Evolutionary conservation across 1,140 invertebrate species (phyloP).

Genomic region (Glomeris maerens): DNA sequence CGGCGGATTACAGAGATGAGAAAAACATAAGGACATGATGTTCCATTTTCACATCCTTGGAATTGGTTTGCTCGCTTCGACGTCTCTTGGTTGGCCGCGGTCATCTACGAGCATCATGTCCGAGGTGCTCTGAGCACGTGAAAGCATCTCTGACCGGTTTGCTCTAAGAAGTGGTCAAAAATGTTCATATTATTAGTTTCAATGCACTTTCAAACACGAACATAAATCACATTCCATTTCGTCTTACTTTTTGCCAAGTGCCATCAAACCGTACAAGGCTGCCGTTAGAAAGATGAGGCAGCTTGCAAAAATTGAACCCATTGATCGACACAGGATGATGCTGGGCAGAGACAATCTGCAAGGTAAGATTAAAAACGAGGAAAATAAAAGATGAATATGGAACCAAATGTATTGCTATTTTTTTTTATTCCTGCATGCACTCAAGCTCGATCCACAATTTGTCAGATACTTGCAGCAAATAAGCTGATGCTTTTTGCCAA

Average conservation of each 20-base stretch:
- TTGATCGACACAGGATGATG: conserved; percentile 56
- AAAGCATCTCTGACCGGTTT: conserved; percentile 4
- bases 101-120: conserved; percentile 1
- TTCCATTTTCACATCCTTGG: too few relatives aligned
- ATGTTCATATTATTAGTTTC: background rate
- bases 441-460: conserved; percentile 1
- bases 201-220: too few relatives aligned
- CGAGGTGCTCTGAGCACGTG: conserved; percentile 4
- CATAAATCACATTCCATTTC: too few relatives aligned
- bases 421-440: conserved; percentile 1
- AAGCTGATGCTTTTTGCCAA: conserved; percentile 78
- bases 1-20: too few relatives aligned
- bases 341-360: conserved; percentile 58
- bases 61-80: conserved; percentile 1
- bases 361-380: conserved; percentile 26
- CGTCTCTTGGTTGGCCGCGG: background rate
- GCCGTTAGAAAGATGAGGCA: conserved; percentile 77
- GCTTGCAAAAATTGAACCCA: conserved; percentile 67
- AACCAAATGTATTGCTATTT: background rate
- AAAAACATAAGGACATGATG: too few relatives aligned
- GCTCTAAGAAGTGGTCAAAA: conserved; percentile 5
- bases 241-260: conserved; percentile 45
- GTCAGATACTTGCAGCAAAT: conserved; percentile 59
- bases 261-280: conserved; percentile 83
- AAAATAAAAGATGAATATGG: conserved; percentile 11